phyloP scores from a whole-genome alignment of 1,140 invertebrate species.

The Lamellibrachia luymesi region DNA sequence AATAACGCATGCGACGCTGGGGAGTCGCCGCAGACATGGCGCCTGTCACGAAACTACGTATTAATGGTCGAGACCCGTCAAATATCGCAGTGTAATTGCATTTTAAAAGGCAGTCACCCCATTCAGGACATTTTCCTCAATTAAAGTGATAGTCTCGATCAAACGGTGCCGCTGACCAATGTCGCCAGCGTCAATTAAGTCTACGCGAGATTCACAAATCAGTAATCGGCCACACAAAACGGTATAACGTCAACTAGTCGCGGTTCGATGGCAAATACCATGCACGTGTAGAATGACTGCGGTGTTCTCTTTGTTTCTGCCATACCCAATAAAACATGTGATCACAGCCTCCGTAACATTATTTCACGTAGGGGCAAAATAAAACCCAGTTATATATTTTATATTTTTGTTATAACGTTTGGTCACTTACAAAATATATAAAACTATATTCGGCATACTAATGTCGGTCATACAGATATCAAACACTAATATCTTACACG shows the following conservation, averaged over 20 bases:
- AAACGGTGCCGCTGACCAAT: not conserved
- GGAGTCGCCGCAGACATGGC: not conserved
- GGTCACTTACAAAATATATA: too few relatives aligned
- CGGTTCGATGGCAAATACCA: too few relatives aligned
- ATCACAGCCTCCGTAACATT: too few relatives aligned
- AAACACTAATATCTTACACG: too few relatives aligned
- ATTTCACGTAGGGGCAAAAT: too few relatives aligned
- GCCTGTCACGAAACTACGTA: not conserved
- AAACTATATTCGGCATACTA: too few relatives aligned
- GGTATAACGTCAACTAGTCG: not conserved
- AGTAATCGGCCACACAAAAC: not conserved
- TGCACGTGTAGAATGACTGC: too few relatives aligned
- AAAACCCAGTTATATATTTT: too few relatives aligned
- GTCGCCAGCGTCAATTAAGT: not conserved
- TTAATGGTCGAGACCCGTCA: not conserved
- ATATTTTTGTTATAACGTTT: too few relatives aligned
- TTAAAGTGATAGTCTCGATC: slow-evolving; percentile 5
- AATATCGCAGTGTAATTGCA: not conserved
- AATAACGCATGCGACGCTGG: not conserved
- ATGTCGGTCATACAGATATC: too few relatives aligned
- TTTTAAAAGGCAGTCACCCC: slow-evolving; percentile 1
- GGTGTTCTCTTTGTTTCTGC: too few relatives aligned
- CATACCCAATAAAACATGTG: too few relatives aligned
- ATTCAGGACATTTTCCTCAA: slow-evolving; percentile 5
- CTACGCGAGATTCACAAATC: not conserved